Evolutionary conservation across 2,888 invertebrate species (phyloP).

Genomic region (Callyntrura guangdongensis): DNA sequence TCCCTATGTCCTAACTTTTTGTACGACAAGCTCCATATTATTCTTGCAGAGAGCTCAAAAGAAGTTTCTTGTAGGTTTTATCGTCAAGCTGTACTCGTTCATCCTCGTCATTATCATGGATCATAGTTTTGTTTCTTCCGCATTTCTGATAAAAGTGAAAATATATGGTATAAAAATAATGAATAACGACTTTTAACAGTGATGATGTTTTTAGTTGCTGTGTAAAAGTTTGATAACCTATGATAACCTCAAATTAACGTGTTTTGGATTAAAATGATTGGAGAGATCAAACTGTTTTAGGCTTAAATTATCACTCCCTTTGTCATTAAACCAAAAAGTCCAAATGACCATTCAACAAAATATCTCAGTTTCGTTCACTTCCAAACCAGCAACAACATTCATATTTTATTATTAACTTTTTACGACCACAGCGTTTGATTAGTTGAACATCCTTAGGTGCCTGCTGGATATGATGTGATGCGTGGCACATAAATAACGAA

Average conservation of each 20-base stretch:
- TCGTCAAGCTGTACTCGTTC: no score
- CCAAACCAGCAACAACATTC: background rate
- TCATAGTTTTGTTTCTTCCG: slow-evolving; percentile 5
- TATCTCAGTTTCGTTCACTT: background rate
- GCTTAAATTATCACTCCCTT: background rate
- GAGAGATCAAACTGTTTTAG: background rate
- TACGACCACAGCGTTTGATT: background rate
- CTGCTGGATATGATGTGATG: no score
- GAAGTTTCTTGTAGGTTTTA: no score
- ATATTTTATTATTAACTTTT: background rate
- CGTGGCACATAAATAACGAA: no score
- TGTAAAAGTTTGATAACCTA: slow-evolving; percentile 47
- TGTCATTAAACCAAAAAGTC: background rate
- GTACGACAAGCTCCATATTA: no score
- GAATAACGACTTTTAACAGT: slow-evolving; percentile 41
- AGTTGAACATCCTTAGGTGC: no score
- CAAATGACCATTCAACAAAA: background rate
- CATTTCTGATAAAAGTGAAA: slow-evolving; percentile 56
- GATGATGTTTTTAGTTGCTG: slow-evolving; percentile 57
- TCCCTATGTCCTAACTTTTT: no score
- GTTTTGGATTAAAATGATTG: slow-evolving; percentile 5
- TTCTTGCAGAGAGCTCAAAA: no score
- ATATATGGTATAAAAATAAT: slow-evolving; percentile 19
- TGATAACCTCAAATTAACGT: slow-evolving; percentile 44
- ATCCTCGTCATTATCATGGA: no score